Evolutionary conservation across 2,113 vertebrate genomes (phyloP).

Genomic region (Tachuris rubrigastra): DNA sequence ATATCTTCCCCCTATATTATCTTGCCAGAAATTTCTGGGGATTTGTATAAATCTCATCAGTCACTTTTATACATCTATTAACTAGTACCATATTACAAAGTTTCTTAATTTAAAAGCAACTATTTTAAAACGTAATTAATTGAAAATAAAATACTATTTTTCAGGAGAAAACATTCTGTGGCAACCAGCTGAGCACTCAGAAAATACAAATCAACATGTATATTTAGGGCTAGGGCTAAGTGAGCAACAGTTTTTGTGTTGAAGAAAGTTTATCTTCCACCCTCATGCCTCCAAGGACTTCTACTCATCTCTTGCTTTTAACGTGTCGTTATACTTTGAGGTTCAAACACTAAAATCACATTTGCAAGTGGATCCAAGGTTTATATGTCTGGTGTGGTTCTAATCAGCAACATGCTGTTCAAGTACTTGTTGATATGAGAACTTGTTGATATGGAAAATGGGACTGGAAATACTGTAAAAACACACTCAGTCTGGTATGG

Average conservation of each 20-base stretch:
- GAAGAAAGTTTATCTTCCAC: background rate
- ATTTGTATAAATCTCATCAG: background rate
- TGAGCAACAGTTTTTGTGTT: background rate
- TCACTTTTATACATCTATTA: background rate
- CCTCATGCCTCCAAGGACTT: background rate
- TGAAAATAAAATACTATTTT: background rate
- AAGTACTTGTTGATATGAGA: background rate
- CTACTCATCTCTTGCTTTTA: background rate
- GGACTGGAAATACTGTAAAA: conserved; percentile 48
- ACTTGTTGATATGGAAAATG: conserved; percentile 25
- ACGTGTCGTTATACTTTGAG: background rate
- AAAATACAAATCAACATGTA: background rate
- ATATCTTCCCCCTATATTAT: background rate
- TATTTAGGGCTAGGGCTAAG: background rate
- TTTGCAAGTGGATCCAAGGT: background rate
- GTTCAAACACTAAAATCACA: background rate
- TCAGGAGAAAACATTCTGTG: background rate
- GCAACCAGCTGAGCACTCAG: background rate
- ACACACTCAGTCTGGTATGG: conserved; percentile 11
- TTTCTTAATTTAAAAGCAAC: background rate
- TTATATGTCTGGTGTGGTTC: background rate
- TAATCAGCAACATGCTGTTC: conserved; percentile 5
- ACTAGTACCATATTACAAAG: background rate
- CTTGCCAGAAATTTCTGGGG: background rate
- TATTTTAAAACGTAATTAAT: background rate